Percentiles rank a stretch among this genome's conserved stretches.
Conservation (phyloP, 2,888 invertebrate genomes). For the Trichogramma dendrolimi region DNA sequence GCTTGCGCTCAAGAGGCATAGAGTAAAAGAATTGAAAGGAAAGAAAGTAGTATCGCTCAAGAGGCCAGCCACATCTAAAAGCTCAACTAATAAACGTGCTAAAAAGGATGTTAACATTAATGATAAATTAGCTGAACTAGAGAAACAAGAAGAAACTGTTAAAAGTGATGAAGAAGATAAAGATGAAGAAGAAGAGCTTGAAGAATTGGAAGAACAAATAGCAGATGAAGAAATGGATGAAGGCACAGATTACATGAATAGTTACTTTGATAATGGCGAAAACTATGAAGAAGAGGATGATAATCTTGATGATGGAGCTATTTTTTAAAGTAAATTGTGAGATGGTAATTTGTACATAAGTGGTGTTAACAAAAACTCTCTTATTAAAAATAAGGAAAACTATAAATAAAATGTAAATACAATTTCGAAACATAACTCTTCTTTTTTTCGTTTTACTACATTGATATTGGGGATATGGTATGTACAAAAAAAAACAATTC, state of each 20-base stretch:
- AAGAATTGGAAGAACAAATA: conserved; percentile 62
- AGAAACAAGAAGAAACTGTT: conserved; percentile 59
- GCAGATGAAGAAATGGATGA: conserved; percentile 81
- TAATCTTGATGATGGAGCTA: conserved; percentile 77
- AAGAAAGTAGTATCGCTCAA: conserved; percentile 5
- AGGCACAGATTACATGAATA: conserved; percentile 82
- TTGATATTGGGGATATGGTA: no score
- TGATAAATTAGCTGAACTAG: conserved; percentile 61
- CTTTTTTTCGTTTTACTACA: no score
- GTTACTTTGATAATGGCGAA: conserved; percentile 85
- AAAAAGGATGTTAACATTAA: conserved; percentile 41
- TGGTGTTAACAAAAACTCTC: background rate
- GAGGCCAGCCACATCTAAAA: background rate
- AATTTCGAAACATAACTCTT: no score
- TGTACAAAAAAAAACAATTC: no score
- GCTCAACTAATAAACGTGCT: conserved; percentile 29
- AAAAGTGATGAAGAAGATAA: conserved; percentile 53
- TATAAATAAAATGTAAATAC: no score
- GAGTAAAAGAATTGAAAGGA: conserved; percentile 33
- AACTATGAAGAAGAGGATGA: conserved; percentile 84
- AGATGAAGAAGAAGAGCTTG: conserved; percentile 53
- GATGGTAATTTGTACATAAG: conserved; percentile 15
- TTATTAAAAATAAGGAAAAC: background rate
- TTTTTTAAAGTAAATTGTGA: conserved; percentile 56
- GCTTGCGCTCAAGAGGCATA: no score